Evolutionary conservation across 2,113 vertebrate genomes (phyloP), one percentile per base, ranked within the genome.

Genomic region (Clarias magur): DNA sequence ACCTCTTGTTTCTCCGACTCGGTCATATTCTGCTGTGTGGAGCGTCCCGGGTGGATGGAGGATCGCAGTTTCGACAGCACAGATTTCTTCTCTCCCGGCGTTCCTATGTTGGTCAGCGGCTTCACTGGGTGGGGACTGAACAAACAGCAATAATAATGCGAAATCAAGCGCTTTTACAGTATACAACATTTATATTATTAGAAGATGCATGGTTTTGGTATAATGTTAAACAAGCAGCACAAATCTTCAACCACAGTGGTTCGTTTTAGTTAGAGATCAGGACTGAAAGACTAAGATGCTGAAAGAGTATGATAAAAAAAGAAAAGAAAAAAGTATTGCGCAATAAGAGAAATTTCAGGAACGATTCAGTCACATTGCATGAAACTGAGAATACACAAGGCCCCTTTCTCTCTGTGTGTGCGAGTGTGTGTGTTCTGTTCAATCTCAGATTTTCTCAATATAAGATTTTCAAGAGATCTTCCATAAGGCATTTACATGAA

Each of bases 91-190:
- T 97, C 97, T 0, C 87, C 90, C 27, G 94, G 85, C 34, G 89
- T 80, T 13, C 84, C 79, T 75, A 84, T 86, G 0, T 95, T 90
- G 1, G 94, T 97, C 90, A 99, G 94, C 17, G 98, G 98, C 91
- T 96, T 99, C 94, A 99, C 97, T 0, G 95, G 97, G 86, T 99
- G 98, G n/a, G 97, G 95, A 90, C 98, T 99, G 93, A 23, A 80
- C 34, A 62, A 62, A 59, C 38, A 62, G 76, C 42, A 86, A 84
- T 76, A 84, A 79, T 15, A 68, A 67, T 38, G 12, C 67, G 11
- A 80, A 83, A 88, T 88, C 17, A 83, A 5, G 57, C 23, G 63
- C 38, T 67, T 34, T 42, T 42, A 48, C 48, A 48, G 42, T 42
- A 42, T n/a, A 65, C 10, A 17, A 11, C 30, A 60, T 9, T 79